These are phyloP conservation scores for Axinella damicornis DNA, from an alignment of 37 sponge, comb jelly and placozoan species.

Conservation along the genomic window DNA sequence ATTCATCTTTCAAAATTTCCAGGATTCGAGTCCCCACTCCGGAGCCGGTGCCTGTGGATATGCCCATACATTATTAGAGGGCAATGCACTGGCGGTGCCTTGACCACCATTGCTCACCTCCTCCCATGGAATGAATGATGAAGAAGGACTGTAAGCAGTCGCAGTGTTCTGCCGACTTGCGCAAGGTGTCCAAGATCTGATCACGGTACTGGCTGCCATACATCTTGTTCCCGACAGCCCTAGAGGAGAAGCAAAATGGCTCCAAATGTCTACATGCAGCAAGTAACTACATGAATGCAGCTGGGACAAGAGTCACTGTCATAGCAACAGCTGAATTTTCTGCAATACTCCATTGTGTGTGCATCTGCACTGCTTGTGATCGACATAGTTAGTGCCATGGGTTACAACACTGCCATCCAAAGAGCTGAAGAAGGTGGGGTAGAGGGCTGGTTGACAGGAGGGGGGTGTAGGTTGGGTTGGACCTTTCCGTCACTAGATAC, in stretches of 20 bases:
- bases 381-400: no score
- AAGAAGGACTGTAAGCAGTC: constrained; percentile 97
- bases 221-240: constrained; percentile 93
- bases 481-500: no score
- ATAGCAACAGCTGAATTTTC: no score
- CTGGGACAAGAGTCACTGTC: no score
- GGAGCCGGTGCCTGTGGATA: constrained; percentile 92
- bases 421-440: no score
- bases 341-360: no score
- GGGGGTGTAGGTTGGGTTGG: no score
- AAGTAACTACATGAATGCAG: no score
- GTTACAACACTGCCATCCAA: no score
- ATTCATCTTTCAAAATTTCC: constrained; percentile 86
- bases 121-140: constrained; percentile 98
- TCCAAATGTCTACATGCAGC: no score
- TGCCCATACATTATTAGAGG: constrained; percentile 17
- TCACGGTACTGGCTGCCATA: constrained; percentile 88
- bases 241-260: constrained; percentile 12
- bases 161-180: constrained; percentile 89
- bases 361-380: no score
- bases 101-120: constrained; percentile 76
- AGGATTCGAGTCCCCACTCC: constrained; percentile 92
- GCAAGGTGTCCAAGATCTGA: constrained; percentile 79
- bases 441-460: no score
- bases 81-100: background rate